Conservation (phyloP, 2,888 invertebrate genomes). For the Eupithecia dodoneata region DNA sequence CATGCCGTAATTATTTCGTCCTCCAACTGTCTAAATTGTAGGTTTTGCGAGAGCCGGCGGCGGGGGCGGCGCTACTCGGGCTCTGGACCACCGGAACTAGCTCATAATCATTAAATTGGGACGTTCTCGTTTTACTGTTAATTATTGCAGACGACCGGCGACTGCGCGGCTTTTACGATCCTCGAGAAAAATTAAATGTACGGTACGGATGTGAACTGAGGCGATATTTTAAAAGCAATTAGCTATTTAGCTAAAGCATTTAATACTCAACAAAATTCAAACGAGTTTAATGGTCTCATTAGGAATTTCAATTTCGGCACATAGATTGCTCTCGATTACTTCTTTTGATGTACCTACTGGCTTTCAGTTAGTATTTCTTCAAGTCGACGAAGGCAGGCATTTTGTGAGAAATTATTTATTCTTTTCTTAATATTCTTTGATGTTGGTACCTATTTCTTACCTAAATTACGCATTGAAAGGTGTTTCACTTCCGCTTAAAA, state of each 20-base stretch:
- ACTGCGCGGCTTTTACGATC: constrained; percentile 61
- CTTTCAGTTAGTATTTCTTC: constrained; percentile 30
- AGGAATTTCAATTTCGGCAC: constrained; percentile 44
- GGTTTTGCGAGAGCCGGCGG: constrained; percentile 56
- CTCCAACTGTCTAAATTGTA: constrained; percentile 52
- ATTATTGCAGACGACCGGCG: constrained; percentile 62
- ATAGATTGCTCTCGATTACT: constrained; percentile 42
- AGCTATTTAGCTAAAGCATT: constrained; percentile 53
- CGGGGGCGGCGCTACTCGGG: constrained; percentile 3
- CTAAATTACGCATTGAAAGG: not conserved
- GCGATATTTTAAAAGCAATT: constrained; percentile 58
- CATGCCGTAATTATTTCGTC: constrained; percentile 50
- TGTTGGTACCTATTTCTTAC: not conserved
- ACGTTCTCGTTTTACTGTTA: constrained; percentile 69
- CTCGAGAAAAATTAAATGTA: constrained; percentile 58
- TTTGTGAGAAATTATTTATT: constrained; percentile 6
- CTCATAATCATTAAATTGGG: constrained; percentile 78
- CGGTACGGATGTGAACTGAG: constrained; percentile 56
- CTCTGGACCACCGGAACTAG: constrained; percentile 71
- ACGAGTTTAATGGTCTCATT: constrained; percentile 52
- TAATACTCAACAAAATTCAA: constrained; percentile 51
- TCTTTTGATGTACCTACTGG: constrained; percentile 41
- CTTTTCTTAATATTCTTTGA: constrained; percentile 3
- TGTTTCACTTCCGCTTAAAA: not conserved
- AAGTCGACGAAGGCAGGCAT: not conserved